Conservation (phyloP, 2,797 vertebrate genomes). For the Pipistrellus pipistrellus region DNA sequence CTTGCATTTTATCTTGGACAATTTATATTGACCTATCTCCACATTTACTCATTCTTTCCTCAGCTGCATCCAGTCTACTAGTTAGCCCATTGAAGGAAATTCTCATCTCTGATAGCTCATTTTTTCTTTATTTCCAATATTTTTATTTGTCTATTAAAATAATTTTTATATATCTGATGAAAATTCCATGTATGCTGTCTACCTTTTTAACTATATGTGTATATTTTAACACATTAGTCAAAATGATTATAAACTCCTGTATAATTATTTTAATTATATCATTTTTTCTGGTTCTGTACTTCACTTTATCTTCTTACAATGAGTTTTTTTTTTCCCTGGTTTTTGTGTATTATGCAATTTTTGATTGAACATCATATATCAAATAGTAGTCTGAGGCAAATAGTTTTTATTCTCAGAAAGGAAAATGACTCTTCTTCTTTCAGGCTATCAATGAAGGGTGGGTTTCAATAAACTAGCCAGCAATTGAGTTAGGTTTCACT, state of each 20-base stretch:
- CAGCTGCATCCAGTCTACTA: background rate
- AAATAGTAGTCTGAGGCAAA: background rate
- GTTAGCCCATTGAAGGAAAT: background rate
- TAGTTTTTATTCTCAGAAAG: background rate
- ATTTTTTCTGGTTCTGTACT: background rate
- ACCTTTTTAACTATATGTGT: background rate
- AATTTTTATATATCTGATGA: background rate
- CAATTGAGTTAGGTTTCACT: background rate
- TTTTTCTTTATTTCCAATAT: constrained; percentile 20
- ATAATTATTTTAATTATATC: background rate
- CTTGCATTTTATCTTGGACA: background rate
- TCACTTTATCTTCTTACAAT: background rate
- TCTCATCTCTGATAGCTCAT: background rate
- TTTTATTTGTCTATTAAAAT: constrained; percentile 12
- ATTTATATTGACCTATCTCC: background rate
- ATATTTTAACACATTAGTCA: background rate
- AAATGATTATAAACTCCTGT: background rate
- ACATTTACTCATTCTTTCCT: background rate
- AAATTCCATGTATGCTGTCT: background rate
- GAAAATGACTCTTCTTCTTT: background rate
- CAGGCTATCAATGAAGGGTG: background rate
- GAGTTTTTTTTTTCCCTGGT: background rate
- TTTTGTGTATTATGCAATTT: background rate
- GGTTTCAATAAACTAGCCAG: background rate
- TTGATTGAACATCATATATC: background rate